Conservation (phyloP, 2,888 invertebrate species). For the Odiellus spinosus region DNA sequence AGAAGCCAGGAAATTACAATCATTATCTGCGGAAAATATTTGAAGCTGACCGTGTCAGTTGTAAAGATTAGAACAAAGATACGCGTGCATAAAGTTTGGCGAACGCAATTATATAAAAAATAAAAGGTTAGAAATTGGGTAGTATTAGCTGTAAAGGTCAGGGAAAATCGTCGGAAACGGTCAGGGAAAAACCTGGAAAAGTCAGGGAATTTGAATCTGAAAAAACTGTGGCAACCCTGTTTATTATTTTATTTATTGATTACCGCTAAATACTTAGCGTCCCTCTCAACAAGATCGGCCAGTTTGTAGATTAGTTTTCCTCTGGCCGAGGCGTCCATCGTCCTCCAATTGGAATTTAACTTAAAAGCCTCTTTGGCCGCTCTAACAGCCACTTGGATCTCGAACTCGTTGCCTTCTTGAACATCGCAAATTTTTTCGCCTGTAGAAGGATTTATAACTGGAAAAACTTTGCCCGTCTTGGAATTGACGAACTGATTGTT, state of each 20-base stretch:
- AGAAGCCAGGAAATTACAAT: too few species aligned
- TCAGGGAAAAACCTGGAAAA: neutral
- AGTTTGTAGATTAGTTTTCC: constrained; percentile 37
- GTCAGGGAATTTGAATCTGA: too few species aligned
- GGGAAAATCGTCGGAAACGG: too few species aligned
- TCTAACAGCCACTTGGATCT: constrained; percentile 39
- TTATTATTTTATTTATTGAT: too few species aligned
- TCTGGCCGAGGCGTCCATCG: constrained; percentile 40
- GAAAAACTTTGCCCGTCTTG: constrained; percentile 65
- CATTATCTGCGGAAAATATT: too few species aligned
- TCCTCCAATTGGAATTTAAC: constrained; percentile 39
- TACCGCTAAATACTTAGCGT: constrained; percentile 35
- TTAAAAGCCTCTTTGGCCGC: constrained; percentile 39
- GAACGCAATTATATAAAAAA: too few species aligned
- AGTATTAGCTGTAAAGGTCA: too few species aligned
- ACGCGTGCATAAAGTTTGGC: too few species aligned
- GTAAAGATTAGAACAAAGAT: too few species aligned
- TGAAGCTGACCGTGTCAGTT: too few species aligned
- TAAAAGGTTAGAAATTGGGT: too few species aligned
- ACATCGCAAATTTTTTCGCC: constrained; percentile 55
- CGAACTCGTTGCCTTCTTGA: constrained; percentile 57
- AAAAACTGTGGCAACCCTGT: too few species aligned
- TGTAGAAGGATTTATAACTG: constrained; percentile 64
- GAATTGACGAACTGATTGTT: constrained; percentile 91
- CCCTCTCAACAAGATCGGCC: constrained; percentile 40